Conservation (phyloP, 2,888 invertebrate species). For the Danaus chrysippus region DNA sequence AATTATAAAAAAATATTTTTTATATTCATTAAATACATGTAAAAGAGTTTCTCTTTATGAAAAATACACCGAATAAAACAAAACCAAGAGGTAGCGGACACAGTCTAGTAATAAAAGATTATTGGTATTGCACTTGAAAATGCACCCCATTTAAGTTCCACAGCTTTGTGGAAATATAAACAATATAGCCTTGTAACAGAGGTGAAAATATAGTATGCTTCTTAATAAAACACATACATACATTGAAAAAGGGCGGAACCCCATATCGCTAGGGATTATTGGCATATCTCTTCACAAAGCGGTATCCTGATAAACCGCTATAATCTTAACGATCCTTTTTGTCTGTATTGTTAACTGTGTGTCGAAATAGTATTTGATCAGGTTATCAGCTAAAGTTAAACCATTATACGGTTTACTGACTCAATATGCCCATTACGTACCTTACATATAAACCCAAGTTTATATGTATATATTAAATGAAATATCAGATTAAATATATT, state of each 20-base stretch:
- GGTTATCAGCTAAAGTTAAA: slow-evolving; percentile 11
- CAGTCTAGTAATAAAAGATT: slow-evolving; percentile 65
- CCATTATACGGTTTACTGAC: background rate
- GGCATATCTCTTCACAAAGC: slow-evolving; percentile 66
- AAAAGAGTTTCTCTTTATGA: too few species aligned
- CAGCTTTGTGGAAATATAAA: slow-evolving; percentile 18
- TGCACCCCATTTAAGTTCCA: slow-evolving; percentile 57
- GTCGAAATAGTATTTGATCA: slow-evolving; percentile 18
- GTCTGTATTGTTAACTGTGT: slow-evolving; percentile 36
- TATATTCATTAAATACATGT: too few species aligned
- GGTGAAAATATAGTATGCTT: slow-evolving; percentile 17
- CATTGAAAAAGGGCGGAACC: slow-evolving; percentile 62
- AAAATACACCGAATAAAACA: slow-evolving; percentile 66
- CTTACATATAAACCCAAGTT: background rate
- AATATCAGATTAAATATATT: too few species aligned
- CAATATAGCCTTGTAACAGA: slow-evolving; percentile 29
- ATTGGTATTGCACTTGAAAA: slow-evolving; percentile 65
- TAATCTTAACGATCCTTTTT: slow-evolving; percentile 59
- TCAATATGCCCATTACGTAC: background rate
- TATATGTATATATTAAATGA: too few species aligned
- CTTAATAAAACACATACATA: slow-evolving; percentile 38
- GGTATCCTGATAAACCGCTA: slow-evolving; percentile 60
- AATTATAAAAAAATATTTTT: too few species aligned
- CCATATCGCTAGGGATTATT: slow-evolving; percentile 67
- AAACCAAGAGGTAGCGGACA: slow-evolving; percentile 57